Evolutionary conservation across 1,140 invertebrate genomes (phyloP).

Genomic region (Zaprionus inermis): DNA sequence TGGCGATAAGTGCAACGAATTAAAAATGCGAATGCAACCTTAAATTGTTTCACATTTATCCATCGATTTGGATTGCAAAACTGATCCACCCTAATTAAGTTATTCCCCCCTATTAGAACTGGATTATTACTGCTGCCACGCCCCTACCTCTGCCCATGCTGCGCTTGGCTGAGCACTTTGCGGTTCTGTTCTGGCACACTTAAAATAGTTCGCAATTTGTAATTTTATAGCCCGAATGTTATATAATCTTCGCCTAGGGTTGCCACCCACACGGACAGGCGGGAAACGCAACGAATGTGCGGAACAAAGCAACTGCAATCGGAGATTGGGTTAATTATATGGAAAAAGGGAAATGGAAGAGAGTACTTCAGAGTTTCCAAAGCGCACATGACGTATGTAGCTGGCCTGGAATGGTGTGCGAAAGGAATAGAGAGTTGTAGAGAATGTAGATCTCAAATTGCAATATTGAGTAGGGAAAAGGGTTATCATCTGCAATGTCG

Average conservation of each 20-base stretch:
- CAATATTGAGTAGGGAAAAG: neutral
- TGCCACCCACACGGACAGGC: constrained; percentile 43
- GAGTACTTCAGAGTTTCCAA: constrained; percentile 6
- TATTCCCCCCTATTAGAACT: neutral
- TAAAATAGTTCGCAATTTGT: constrained; percentile 36
- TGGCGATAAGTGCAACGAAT: constrained; percentile 49
- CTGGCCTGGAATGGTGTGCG: neutral
- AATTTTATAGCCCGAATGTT: constrained; percentile 54
- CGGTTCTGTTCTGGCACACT: constrained; percentile 36
- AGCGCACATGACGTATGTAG: neutral
- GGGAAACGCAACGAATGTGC: no score
- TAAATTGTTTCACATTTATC: neutral
- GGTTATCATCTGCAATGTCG: neutral
- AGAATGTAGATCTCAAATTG: neutral
- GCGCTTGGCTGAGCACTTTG: neutral
- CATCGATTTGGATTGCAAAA: neutral
- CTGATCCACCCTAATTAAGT: neutral
- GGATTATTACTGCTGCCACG: neutral
- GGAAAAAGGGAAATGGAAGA: constrained; percentile 4
- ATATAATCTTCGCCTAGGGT: constrained; percentile 44
- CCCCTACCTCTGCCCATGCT: neutral
- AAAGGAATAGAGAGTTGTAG: neutral
- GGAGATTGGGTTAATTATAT: constrained; percentile 5
- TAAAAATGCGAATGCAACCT: constrained; percentile 44
- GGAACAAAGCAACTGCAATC: neutral